Evolutionary conservation across 2,113 vertebrate species (phyloP).

Genomic region (Cavia porcellus): DNA sequence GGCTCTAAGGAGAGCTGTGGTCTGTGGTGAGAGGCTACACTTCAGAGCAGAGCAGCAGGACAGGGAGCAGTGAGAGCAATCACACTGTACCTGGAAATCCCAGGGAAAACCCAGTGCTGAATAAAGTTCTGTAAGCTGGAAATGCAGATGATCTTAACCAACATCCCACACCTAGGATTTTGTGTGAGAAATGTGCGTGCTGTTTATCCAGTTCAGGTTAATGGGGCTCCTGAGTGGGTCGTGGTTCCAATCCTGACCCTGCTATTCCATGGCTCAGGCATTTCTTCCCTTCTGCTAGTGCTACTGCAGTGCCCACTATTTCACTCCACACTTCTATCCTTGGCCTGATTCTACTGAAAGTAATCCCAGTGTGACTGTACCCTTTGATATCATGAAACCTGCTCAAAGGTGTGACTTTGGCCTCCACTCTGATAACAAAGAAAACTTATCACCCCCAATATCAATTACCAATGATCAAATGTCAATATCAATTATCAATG

Average conservation of each 20-base stretch:
- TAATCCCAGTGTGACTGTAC: not conserved
- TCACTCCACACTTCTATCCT: not conserved
- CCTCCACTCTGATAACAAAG: not conserved
- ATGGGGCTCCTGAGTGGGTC: too few relatives aligned
- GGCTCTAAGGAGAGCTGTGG: not conserved
- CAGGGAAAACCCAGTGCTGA: not conserved
- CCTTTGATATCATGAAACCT: accelerated
- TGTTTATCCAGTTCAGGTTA: too few relatives aligned
- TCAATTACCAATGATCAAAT: too few relatives aligned
- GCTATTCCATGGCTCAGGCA: not conserved
- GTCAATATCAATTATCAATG: too few relatives aligned
- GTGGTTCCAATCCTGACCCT: not conserved
- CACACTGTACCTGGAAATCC: too few relatives aligned
- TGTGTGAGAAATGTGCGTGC: too few relatives aligned
- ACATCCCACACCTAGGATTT: not conserved
- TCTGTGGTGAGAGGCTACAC: not conserved
- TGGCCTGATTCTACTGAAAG: too few relatives aligned
- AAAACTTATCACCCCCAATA: accelerated
- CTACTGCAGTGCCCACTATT: not conserved
- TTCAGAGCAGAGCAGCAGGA: not conserved
- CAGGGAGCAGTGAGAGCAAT: too few relatives aligned
- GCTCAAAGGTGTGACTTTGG: too few relatives aligned
- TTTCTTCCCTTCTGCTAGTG: not conserved
- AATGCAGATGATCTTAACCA: not conserved
- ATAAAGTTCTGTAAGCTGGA: too few relatives aligned